Conservation (phyloP, 2,113 vertebrate genomes). For the Macaca nemestrina region DNA sequence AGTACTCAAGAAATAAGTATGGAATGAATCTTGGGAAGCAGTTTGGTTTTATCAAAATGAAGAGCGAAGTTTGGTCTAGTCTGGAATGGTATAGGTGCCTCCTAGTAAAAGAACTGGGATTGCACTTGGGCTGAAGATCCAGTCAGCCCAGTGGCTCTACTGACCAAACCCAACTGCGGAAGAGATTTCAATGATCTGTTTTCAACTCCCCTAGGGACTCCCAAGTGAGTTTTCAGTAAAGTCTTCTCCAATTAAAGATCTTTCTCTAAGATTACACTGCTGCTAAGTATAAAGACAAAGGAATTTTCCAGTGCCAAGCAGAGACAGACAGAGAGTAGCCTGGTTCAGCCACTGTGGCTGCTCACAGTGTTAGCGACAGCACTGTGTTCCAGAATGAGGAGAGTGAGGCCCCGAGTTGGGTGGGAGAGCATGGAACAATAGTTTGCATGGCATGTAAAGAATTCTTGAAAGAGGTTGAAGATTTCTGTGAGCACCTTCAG, state of each 20-base stretch:
- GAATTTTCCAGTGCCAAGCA: background rate
- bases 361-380: fast-evolving
- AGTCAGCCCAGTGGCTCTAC: fast-evolving
- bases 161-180: background rate
- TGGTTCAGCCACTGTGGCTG: background rate
- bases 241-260: background rate
- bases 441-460: background rate
- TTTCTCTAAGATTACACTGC: background rate
- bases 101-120: background rate
- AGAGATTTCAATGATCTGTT: background rate
- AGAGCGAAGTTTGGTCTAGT: background rate
- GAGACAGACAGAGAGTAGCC: background rate
- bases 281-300: background rate
- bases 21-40: background rate
- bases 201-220: background rate
- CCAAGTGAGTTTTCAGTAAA: background rate
- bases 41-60: background rate
- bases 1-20: background rate
- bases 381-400: background rate
- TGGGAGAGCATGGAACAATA: background rate
- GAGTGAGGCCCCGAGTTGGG: background rate
- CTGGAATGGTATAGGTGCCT: background rate
- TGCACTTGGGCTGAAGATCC: background rate
- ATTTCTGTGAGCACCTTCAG: background rate
- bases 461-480: background rate